Conservation (phyloP, 2,888 invertebrate genomes). For the Pammene fasciana region DNA sequence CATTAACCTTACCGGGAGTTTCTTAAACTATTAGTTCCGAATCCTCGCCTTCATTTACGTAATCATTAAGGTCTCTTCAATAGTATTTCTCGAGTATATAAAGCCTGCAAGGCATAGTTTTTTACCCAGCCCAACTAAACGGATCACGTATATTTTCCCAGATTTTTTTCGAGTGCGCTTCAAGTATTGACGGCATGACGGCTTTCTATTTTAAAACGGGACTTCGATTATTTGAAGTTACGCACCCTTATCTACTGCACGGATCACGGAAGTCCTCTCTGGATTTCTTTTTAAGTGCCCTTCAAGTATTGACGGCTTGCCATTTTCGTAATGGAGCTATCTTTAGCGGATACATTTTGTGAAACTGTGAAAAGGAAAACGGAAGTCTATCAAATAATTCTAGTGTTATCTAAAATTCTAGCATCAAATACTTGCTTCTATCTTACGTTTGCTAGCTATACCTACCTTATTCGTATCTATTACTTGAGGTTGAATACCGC, state of each 20-base stretch:
- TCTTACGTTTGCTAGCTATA: background rate
- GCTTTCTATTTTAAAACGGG: background rate
- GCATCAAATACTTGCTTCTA: background rate
- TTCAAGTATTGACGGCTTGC: conserved; percentile 5
- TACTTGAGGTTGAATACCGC: conserved; percentile 11
- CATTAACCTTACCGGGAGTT: conserved; percentile 7
- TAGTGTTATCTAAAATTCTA: too few relatives aligned
- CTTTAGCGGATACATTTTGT: too few relatives aligned
- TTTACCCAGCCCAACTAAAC: background rate
- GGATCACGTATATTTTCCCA: background rate
- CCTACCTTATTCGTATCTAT: conserved; percentile 5
- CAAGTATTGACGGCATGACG: background rate
- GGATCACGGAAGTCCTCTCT: background rate
- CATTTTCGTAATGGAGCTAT: background rate
- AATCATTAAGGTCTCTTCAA: too few relatives aligned
- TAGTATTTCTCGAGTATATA: too few relatives aligned
- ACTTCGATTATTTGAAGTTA: background rate
- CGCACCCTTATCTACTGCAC: background rate
- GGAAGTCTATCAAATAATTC: too few relatives aligned
- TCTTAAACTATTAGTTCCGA: background rate
- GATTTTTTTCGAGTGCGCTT: background rate
- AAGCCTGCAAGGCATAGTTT: too few relatives aligned
- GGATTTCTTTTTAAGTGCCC: background rate
- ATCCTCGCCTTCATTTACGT: too few relatives aligned
- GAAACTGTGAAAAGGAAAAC: too few relatives aligned